phyloP scores from a whole-genome alignment of 2,797 vertebrate genomes.

The Phataginus tricuspis region DNA sequence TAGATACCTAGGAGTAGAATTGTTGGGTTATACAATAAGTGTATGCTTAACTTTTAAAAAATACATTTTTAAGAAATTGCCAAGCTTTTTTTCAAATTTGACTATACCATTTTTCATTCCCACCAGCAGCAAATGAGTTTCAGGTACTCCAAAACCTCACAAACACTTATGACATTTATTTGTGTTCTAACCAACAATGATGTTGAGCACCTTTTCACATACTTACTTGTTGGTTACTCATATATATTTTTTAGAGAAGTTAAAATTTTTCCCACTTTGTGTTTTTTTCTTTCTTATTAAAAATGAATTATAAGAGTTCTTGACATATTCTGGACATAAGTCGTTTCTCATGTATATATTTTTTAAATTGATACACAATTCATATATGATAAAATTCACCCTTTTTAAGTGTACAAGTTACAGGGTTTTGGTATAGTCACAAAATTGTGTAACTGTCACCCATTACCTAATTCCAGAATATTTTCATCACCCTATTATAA shows the following conservation, averaged over 20 bases:
- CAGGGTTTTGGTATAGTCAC: background rate
- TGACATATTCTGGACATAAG: background rate
- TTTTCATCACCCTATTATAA: background rate
- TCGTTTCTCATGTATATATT: background rate
- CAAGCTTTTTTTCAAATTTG: background rate
- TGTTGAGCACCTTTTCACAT: background rate
- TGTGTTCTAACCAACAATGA: conserved; percentile 9
- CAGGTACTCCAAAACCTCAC: background rate
- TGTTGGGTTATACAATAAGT: background rate
- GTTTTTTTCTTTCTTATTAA: conserved; percentile 1
- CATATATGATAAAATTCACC: background rate
- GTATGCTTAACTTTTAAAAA: background rate
- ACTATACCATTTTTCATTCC: background rate
- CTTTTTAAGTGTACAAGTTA: background rate
- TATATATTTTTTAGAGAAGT: conserved; percentile 9
- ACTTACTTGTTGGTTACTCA: background rate
- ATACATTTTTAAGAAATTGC: background rate
- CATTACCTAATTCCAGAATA: background rate
- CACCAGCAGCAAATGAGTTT: background rate
- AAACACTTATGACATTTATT: background rate
- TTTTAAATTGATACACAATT: background rate
- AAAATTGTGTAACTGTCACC: background rate
- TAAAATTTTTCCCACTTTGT: background rate
- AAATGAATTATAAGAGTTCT: background rate
- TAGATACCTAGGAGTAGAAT: background rate